Percentiles rank a stretch among this genome's conserved stretches.
Evolutionary conservation across 35 echinoderm and acorn worm species (phyloP).

Genomic region (Hemicentrotus pulcherrimus): DNA sequence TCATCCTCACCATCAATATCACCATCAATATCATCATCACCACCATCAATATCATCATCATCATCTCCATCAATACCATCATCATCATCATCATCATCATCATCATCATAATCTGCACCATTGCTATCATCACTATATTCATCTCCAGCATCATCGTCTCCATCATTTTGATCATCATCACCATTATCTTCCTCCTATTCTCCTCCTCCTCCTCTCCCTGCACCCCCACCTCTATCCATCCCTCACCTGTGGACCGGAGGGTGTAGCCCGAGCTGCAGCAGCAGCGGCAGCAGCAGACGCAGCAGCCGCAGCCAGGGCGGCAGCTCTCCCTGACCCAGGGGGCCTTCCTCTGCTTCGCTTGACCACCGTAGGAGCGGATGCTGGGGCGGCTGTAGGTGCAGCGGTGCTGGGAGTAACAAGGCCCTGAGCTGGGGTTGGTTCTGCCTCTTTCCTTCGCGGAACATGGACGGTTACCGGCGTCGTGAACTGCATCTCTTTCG

Average conservation of each 20-base stretch:
- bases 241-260: slow-evolving; percentile 38
- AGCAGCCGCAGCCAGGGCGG: slow-evolving; percentile 53
- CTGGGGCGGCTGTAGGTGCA: slow-evolving; percentile 31
- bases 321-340: slow-evolving; percentile 41
- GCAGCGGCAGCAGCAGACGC: slow-evolving; percentile 63
- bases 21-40: not conserved
- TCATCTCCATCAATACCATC: slow-evolving; percentile 24
- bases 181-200: not conserved
- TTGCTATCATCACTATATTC: not conserved
- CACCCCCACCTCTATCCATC: not conserved
- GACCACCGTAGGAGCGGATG: not conserved
- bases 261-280: slow-evolving; percentile 54
- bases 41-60: not conserved
- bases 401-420: not conserved
- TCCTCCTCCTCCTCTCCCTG: not conserved
- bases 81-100: slow-evolving; percentile 48
- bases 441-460: slow-evolving; percentile 23
- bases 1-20: not conserved
- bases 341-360: slow-evolving; percentile 27
- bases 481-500: not conserved
- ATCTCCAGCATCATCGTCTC: not conserved
- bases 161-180: not conserved
- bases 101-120: slow-evolving; percentile 11
- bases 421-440: not conserved
- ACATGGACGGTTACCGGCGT: slow-evolving; percentile 36